Base-by-base conservation (phyloP, 2,113 vertebrate genomes). In the Rhegmatorhina hoffmannsi region DNA sequence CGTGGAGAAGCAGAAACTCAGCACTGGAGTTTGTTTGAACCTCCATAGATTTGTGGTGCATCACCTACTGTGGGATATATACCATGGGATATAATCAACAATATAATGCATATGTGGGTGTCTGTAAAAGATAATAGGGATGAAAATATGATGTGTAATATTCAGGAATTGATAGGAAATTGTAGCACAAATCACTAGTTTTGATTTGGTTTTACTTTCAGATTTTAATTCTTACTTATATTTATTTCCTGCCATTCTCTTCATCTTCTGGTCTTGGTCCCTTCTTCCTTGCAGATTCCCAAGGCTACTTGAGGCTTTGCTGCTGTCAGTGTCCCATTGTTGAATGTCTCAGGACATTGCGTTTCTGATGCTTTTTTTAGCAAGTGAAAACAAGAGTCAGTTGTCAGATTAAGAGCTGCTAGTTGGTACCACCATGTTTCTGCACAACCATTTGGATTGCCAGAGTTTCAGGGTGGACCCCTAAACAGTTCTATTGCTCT, bases 1-100 rank as follows among this genome's bases (percentile, higher is more conserved):
- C 34, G 7, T 17, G 34, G 50, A 94, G 78, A 88, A 84, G 46
- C 11, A 59, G 55, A 88, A 68, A 76, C 38, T 86, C 83, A 74
- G 34, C 69, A 31, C 38, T 63, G 52, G 94, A 93, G 67, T 5
- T 89, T 25, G 31, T 70, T 84, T 56, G 70, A 73, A 94, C 90
- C 36, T 40, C 60, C 17, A 43, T 38, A 40, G 59, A 52, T 60
- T 34, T 92, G 34, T 44, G 66, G 23, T 62, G 12, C 36, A 52
- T 77, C 11, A 3, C 10, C 52, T 89, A 28, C n/a, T 4, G 4
- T 69, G 11, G 16, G 26, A 31, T 59, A 13, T 52, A 66, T 43
- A 43, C n/a, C 5, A 4, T 69, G 11, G 16, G 26, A n/a, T 59
- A 15, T 52, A 63, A 70, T 49, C 66, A 75, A 31, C 28, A 64